Evolutionary conservation across 2,113 vertebrate species (phyloP).

Genomic region (Chloropsis cyanopogon): DNA sequence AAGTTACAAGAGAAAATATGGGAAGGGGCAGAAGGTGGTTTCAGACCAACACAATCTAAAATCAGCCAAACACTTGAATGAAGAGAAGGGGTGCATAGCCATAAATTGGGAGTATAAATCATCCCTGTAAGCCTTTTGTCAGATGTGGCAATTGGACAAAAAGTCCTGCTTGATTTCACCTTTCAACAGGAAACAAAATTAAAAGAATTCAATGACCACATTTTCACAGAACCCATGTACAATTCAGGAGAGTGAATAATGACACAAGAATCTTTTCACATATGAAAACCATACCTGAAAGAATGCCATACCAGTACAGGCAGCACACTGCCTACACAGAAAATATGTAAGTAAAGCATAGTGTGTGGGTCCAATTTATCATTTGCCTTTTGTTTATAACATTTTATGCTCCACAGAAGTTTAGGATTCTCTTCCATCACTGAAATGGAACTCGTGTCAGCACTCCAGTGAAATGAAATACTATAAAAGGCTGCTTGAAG

Average conservation of each 20-base stretch:
- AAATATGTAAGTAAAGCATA: background rate
- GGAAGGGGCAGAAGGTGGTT: fast-evolving
- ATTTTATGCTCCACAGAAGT: background rate
- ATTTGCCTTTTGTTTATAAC: constrained; percentile 20
- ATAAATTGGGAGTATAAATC: background rate
- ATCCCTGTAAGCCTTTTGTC: background rate
- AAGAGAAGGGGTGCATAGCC: background rate
- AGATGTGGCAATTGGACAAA: background rate
- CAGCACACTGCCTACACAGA: background rate
- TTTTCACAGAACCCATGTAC: background rate
- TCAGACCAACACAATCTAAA: background rate
- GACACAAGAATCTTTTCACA: background rate
- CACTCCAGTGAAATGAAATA: constrained; percentile 19
- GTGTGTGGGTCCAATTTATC: background rate
- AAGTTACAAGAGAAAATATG: background rate
- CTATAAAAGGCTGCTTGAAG: background rate
- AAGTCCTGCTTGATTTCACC: background rate
- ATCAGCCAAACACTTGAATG: background rate
- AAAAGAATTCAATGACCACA: fast-evolving
- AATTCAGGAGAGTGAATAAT: background rate
- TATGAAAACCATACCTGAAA: background rate
- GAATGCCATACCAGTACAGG: background rate
- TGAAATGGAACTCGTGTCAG: constrained; percentile 27
- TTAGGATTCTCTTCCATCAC: background rate
- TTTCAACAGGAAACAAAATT: background rate